These are phyloP conservation scores for Procambarus virginalis DNA, from an alignment of 1,140 invertebrate species.

Conservation along the genomic window DNA sequence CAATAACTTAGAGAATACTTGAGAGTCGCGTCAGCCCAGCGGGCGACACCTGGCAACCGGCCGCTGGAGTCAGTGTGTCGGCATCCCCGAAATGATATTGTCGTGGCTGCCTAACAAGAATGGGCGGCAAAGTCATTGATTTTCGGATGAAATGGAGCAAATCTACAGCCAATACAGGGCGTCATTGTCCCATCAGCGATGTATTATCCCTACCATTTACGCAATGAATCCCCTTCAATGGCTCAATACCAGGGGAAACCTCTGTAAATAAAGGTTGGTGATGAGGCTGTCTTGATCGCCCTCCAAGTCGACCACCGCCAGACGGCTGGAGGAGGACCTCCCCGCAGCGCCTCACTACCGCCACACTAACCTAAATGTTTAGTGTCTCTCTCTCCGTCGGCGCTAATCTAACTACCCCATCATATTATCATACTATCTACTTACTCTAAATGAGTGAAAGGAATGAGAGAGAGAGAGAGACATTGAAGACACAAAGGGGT, in stretches of 20 bases:
- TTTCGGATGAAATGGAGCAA: constrained; percentile 65
- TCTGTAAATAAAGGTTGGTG: constrained; percentile 52
- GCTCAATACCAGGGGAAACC: constrained; percentile 49
- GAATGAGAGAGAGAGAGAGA: neutral
- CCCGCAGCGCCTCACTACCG: too few species aligned
- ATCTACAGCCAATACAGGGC: constrained; percentile 65
- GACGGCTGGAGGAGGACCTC: neutral
- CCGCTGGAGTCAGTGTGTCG: constrained; percentile 53
- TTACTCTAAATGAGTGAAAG: neutral
- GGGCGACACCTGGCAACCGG: constrained; percentile 37
- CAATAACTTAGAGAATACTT: neutral
- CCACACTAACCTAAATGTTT: neutral
- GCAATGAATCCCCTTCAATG: constrained; percentile 64
- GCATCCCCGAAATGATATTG: constrained; percentile 64
- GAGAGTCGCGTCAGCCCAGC: neutral
- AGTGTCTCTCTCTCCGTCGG: neutral
- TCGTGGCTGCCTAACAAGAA: constrained; percentile 65
- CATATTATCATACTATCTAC: constrained; percentile 10
- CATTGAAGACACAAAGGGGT: neutral
- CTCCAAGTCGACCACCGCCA: neutral
- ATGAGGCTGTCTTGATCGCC: constrained; percentile 5
- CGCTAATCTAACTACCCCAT: constrained; percentile 8
- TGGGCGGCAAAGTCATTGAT: constrained; percentile 64
- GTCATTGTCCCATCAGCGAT: constrained; percentile 63
- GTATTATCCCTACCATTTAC: constrained; percentile 67